phyloP scores from a whole-genome alignment of 2,888 invertebrate genomes.

The Metacarcinus magister region DNA sequence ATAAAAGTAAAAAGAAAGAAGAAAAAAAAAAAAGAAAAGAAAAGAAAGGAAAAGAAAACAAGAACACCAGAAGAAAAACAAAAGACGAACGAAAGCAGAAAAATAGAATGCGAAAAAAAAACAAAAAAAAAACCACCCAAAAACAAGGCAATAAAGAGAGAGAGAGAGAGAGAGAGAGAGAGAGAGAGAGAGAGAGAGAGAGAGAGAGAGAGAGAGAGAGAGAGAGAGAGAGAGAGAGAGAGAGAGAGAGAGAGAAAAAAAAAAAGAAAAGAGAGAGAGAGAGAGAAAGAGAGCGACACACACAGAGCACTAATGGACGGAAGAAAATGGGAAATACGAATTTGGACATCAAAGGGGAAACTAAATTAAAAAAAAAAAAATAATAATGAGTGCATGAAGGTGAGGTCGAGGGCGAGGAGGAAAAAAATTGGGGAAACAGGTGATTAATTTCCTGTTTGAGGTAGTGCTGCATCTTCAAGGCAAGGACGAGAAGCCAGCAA shows the following conservation, averaged over 20 bases:
- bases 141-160: not conserved
- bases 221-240: constrained; percentile 14
- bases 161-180: not conserved
- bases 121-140: not conserved
- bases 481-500: too few species aligned
- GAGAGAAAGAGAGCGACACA: too few species aligned
- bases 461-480: not conserved
- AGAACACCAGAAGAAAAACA: too few species aligned
- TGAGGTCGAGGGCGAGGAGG: not conserved
- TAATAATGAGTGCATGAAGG: not conserved
- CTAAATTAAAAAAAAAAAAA: not conserved
- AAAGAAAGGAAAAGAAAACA: too few species aligned
- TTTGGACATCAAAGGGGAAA: not conserved
- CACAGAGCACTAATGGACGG: not conserved
- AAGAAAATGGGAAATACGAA: not conserved
- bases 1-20: too few species aligned
- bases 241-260: not conserved
- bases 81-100: too few species aligned
- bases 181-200: constrained; percentile 26
- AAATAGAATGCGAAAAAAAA: too few species aligned
- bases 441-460: not conserved
- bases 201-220: constrained; percentile 26
- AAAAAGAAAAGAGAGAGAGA: too few species aligned
- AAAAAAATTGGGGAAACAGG: not conserved
- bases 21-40: too few species aligned